Evolutionary conservation across 1,140 invertebrate species (phyloP), one percentile per base, ranked within the genome.

Genomic region (Papilio dardanus): DNA sequence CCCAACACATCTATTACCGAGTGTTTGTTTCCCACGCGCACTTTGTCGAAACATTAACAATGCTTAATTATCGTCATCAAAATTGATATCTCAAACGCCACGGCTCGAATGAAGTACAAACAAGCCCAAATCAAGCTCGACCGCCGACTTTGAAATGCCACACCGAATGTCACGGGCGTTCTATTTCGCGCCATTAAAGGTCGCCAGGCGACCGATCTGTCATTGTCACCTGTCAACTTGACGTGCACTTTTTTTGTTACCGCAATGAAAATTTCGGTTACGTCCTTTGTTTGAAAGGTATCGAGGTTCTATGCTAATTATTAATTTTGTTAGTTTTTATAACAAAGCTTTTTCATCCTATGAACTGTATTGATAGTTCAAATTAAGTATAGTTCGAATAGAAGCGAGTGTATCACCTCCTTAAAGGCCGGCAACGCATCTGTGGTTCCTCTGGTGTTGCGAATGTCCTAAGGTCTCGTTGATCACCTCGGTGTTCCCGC

Each of bases 171-270:
- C 71, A 73, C 46, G 71, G 71, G 71, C 71, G 71, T 73, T 73
- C 71, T 73, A 73, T 73, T 73, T 73, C 71, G 71, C 71, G 71
- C 71, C 71, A 73, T 73, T 73, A 73, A 73, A 73, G 71, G 71
- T 73, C 71, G 46, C 24, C 16, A 46, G 46, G 42, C 71, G 14
- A 58, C 71, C 71, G 28, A 58, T 73, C 71, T 31, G 71, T 58
- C 46, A 73, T 73, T 73, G 71, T 73, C 71, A 73, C 71, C 71
- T 73, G 71, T 73, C 71, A 73, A 58, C 28, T 50, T 33, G 71
- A 73, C 71, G n/a, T 73, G 71, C 46, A 58, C 42, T 73, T 73
- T 71, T n/a, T 73, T 73, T 73, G 71, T 73, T 71, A 28, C 40
- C 16, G 58, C 31, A 33, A 33, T 58, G 30, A 71, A 71, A 73